Conservation (phyloP, 2,113 vertebrate species). For the Setophaga kirtlandii region DNA sequence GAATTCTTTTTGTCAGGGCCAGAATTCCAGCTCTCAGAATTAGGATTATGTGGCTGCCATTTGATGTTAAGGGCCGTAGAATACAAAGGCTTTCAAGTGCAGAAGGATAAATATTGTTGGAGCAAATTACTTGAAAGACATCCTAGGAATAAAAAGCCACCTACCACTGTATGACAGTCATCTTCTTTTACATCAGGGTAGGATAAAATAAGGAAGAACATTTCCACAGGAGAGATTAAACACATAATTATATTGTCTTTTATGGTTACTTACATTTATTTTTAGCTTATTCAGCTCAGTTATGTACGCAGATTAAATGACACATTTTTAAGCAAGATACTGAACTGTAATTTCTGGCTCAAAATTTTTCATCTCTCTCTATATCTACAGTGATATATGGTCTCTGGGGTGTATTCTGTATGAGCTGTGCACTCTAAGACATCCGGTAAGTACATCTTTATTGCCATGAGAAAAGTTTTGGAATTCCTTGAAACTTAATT, state of each 20-base stretch:
- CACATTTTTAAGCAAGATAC: background rate
- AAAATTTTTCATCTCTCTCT: background rate
- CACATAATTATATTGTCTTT: background rate
- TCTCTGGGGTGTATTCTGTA: conserved; percentile 94
- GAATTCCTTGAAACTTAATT: background rate
- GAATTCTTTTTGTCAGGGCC: background rate
- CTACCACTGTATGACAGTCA: background rate
- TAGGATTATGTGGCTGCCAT: background rate
- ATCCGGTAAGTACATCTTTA: conserved; percentile 82
- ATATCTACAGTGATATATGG: conserved; percentile 89
- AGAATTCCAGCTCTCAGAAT: background rate
- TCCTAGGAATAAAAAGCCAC: background rate
- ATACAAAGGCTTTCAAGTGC: background rate
- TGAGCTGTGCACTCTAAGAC: conserved; percentile 89
- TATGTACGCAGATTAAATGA: background rate
- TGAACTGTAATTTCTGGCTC: background rate
- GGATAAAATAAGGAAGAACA: background rate
- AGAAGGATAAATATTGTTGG: background rate
- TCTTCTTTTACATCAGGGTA: background rate
- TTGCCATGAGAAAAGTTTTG: background rate
- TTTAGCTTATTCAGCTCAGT: background rate
- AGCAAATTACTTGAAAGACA: background rate
- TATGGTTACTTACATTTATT: background rate
- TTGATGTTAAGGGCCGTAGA: background rate
- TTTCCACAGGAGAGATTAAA: background rate